Conservation (phyloP, 2,113 vertebrate species). For the Centrocercus urophasianus region DNA sequence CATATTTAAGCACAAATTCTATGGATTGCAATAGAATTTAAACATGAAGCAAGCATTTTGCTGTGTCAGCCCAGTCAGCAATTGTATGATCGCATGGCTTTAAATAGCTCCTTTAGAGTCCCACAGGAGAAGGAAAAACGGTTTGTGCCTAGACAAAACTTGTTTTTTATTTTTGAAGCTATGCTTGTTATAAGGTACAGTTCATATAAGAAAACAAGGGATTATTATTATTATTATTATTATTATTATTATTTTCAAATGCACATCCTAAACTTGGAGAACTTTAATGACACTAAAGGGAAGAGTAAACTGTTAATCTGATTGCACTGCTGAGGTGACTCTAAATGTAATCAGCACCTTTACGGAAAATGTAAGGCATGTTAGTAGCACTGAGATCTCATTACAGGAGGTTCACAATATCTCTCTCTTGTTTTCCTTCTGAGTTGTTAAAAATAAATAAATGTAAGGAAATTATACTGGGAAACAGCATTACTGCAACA, state of each 20-base stretch:
- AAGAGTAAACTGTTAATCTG: conserved; percentile 39
- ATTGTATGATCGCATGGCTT: neutral
- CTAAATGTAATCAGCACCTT: conserved; percentile 14
- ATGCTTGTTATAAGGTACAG: conserved; percentile 34
- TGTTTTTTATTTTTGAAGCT: conserved; percentile 47
- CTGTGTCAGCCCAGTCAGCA: conserved; percentile 59
- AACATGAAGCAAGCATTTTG: conserved; percentile 36
- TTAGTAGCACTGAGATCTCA: conserved; percentile 36
- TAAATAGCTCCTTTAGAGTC: conserved; percentile 32
- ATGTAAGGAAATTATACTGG: conserved; percentile 55
- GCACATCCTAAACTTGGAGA: conserved; percentile 32
- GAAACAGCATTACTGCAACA: conserved; percentile 23
- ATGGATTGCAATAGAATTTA: conserved; percentile 43
- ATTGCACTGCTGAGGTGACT: conserved; percentile 11
- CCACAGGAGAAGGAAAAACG: conserved; percentile 39
- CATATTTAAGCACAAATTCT: conserved; percentile 47
- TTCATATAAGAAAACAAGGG: conserved; percentile 28
- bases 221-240: neutral
- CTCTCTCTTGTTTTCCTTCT: conserved; percentile 33
- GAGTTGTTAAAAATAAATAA: conserved; percentile 59
- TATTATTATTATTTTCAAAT: neutral
- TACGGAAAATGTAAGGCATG: neutral
- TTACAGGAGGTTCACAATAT: conserved; percentile 38
- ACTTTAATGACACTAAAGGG: neutral
- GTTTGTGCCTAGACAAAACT: conserved; percentile 30